A percentile compares a stretch with the other conserved stretches of the same genome.
Evolutionary conservation across 2,797 vertebrate genomes (phyloP).

Genomic region (Fundulus diaphanus): DNA sequence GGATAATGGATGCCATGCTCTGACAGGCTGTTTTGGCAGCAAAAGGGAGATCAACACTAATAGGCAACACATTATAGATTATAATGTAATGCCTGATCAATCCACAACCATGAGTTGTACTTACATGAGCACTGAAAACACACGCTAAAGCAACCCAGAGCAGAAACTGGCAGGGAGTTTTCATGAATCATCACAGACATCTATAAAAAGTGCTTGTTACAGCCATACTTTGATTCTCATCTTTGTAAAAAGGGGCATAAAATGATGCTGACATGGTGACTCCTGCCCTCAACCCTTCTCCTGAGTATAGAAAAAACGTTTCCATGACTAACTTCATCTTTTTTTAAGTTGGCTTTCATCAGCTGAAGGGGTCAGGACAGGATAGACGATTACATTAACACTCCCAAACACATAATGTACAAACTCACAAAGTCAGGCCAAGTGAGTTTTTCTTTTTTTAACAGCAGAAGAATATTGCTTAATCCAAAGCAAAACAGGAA

Average conservation of each 20-base stretch:
- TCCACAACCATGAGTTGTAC: background rate
- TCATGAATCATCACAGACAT: background rate
- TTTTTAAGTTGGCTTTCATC: constrained; percentile 44
- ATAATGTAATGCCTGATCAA: background rate
- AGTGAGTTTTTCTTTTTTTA: background rate
- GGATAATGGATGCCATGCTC: background rate
- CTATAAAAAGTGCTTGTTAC: constrained; percentile 22
- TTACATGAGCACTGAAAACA: background rate
- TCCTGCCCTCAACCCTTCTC: constrained; percentile 30
- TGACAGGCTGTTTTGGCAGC: background rate
- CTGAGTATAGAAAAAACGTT: constrained; percentile 42
- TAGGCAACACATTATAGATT: background rate
- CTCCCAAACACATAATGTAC: background rate
- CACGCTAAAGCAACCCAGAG: background rate
- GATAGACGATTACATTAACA: constrained; percentile 4
- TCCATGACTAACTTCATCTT: constrained; percentile 33
- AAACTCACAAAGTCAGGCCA: background rate
- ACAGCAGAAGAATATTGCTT: constrained; percentile 9
- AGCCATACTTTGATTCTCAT: constrained; percentile 9
- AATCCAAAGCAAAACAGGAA: constrained; percentile 1
- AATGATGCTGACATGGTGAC: constrained; percentile 28
- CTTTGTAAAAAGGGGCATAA: constrained; percentile 28
- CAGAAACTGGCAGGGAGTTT: background rate
- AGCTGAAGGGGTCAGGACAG: constrained; percentile 31
- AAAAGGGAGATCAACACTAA: background rate